Conservation (phyloP, 2,888 invertebrate species). For the Xanthorhoe designata region DNA sequence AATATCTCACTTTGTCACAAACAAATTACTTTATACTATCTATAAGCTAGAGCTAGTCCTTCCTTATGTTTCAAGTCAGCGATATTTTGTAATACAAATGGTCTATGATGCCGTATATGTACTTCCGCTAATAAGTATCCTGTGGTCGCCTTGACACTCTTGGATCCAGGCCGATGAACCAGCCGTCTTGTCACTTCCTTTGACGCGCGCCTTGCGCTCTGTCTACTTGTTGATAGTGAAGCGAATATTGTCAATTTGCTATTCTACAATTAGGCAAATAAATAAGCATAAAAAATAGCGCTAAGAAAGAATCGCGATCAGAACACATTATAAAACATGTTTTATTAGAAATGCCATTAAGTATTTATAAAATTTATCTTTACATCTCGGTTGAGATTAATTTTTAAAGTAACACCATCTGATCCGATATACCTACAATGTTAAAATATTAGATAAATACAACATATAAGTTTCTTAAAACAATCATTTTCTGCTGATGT, state of each 20-base stretch:
- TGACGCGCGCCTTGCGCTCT: constrained; percentile 47
- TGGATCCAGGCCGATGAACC: constrained; percentile 76
- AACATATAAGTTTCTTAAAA: neutral
- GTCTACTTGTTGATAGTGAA: constrained; percentile 31
- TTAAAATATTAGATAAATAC: neutral
- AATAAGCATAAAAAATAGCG: no score
- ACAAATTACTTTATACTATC: neutral
- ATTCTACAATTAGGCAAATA: neutral
- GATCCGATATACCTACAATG: neutral
- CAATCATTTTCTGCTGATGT: neutral
- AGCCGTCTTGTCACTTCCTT: constrained; percentile 72
- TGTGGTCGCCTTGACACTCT: constrained; percentile 61
- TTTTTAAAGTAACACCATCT: no score
- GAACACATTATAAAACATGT: neutral
- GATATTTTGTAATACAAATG: constrained; percentile 11
- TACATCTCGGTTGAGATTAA: no score
- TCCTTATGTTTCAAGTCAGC: neutral
- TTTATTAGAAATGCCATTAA: neutral
- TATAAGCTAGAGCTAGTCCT: neutral
- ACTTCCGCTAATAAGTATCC: constrained; percentile 66
- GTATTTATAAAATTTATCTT: no score
- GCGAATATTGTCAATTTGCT: constrained; percentile 20
- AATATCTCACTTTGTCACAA: neutral
- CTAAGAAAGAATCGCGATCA: no score
- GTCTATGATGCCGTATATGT: constrained; percentile 39